phyloP scores from a whole-genome alignment of 2,797 vertebrate genomes.

The Typhlichthys eigenmanni region DNA sequence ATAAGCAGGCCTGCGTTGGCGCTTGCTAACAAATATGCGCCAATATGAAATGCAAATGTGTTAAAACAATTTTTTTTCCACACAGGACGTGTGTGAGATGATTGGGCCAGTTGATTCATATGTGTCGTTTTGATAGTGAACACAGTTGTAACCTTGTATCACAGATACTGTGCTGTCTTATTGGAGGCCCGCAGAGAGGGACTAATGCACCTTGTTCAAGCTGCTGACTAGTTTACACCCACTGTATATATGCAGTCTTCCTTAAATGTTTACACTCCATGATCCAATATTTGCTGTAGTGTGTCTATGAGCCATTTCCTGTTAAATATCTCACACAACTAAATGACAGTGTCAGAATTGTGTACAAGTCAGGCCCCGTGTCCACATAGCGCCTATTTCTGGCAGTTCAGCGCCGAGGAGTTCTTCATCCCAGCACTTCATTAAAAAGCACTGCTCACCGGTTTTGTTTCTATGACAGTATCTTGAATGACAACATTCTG shows the following conservation, averaged over 20 bases:
- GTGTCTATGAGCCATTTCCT: conserved; percentile 32
- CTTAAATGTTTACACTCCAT: conserved; percentile 4
- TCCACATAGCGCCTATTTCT: too few species aligned
- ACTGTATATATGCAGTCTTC: conserved; percentile 27
- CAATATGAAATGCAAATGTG: conserved; percentile 29
- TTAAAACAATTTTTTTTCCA: conserved; percentile 17
- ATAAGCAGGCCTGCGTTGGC: conserved; percentile 18
- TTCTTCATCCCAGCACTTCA: too few species aligned
- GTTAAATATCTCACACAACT: conserved; percentile 13
- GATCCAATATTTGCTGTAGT: conserved; percentile 30
- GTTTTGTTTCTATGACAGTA: too few species aligned
- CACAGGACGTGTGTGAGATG: conserved; percentile 20
- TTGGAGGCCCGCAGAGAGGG: conserved; percentile 11
- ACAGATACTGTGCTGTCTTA: conserved; percentile 20
- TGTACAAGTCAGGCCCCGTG: too few species aligned
- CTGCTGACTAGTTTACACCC: conserved; percentile 7
- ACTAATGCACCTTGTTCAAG: conserved; percentile 19
- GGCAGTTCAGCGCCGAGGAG: too few species aligned
- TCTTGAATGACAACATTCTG: too few species aligned
- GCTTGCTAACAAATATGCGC: conserved; percentile 21
- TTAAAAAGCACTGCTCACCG: too few species aligned
- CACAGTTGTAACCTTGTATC: conserved; percentile 25
- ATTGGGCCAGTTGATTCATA: conserved; percentile 24
- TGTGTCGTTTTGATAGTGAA: conserved; percentile 38
- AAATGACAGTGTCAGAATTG: conserved; percentile 21